phyloP scores from a whole-genome alignment of 2,888 invertebrate genomes.

The Hymenopus coronatus region DNA sequence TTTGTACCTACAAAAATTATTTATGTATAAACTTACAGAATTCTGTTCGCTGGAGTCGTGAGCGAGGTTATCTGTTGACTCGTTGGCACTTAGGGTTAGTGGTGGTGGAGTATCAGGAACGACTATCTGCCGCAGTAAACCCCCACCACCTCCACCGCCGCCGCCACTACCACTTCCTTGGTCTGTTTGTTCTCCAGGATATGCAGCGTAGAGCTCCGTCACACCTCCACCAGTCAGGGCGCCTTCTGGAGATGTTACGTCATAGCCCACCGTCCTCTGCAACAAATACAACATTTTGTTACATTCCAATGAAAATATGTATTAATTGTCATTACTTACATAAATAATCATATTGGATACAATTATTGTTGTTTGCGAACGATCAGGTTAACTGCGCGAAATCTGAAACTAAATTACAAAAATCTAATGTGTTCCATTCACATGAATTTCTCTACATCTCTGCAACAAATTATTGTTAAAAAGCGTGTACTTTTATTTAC shows the following conservation, averaged over 20 bases:
- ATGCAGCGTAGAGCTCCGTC: conserved; percentile 1
- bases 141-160: conserved; percentile 31
- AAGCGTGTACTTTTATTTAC: too few relatives aligned
- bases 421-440: too few relatives aligned
- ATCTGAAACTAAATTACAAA: too few relatives aligned
- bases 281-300: not conserved
- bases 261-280: not conserved
- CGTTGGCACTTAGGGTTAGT: conserved; percentile 45
- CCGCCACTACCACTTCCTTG: conserved; percentile 24
- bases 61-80: conserved; percentile 68
- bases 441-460: too few relatives aligned
- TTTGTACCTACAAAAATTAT: too few relatives aligned
- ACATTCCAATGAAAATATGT: too few relatives aligned
- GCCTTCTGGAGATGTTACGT: not conserved
- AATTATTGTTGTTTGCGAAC: too few relatives aligned
- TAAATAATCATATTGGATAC: too few relatives aligned
- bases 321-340: too few relatives aligned
- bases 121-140: conserved; percentile 39
- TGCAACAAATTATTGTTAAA: too few relatives aligned
- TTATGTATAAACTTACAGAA: conserved; percentile 57
- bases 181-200: not conserved
- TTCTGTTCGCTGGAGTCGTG: conserved; percentile 75
- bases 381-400: too few relatives aligned
- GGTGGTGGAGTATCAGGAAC: not conserved
- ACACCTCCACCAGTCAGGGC: not conserved